A percentile compares a stretch with the other conserved stretches of the same genome.
Conservation (phyloP, 2,888 invertebrate genomes). For the Cantharis nigra region DNA sequence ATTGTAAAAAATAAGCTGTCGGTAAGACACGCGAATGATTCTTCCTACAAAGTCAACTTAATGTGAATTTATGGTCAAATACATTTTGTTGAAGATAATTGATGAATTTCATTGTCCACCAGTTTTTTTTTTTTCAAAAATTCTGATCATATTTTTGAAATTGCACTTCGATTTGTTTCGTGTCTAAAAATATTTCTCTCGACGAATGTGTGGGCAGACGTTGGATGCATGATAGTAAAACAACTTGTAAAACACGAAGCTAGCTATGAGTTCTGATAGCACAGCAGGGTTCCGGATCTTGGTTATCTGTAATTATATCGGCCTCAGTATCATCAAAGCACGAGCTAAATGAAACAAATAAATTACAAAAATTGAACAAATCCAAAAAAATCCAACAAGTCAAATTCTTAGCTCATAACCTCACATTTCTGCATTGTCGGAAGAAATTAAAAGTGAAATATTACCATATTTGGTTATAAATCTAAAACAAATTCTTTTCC, state of each 20-base stretch:
- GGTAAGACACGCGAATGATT: slow-evolving; percentile 7
- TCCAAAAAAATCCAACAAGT: not conserved
- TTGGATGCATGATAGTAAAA: slow-evolving; percentile 28
- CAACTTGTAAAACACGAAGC: slow-evolving; percentile 32
- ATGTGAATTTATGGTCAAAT: slow-evolving; percentile 7
- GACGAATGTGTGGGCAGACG: slow-evolving; percentile 23
- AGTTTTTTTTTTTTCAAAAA: not conserved
- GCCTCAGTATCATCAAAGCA: slow-evolving; percentile 25
- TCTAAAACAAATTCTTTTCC: not conserved
- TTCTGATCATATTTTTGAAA: not conserved
- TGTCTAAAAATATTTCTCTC: slow-evolving; percentile 11
- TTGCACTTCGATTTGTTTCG: slow-evolving; percentile 11
- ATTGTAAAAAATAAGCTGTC: slow-evolving; percentile 7
- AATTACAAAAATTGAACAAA: not conserved
- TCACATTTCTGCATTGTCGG: not conserved
- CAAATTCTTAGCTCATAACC: not conserved
- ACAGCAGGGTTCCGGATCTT: slow-evolving; percentile 35
- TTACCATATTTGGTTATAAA: not conserved
- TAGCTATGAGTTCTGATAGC: slow-evolving; percentile 34
- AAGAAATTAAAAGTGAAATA: not conserved
- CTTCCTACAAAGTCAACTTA: slow-evolving; percentile 2
- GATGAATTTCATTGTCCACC: slow-evolving; percentile 4
- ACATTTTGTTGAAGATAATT: slow-evolving; percentile 5
- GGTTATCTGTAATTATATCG: slow-evolving; percentile 38
- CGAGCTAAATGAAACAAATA: slow-evolving; percentile 9